Conservation (phyloP, 2,797 vertebrate species). For the Neosilurus hyrtlii region DNA sequence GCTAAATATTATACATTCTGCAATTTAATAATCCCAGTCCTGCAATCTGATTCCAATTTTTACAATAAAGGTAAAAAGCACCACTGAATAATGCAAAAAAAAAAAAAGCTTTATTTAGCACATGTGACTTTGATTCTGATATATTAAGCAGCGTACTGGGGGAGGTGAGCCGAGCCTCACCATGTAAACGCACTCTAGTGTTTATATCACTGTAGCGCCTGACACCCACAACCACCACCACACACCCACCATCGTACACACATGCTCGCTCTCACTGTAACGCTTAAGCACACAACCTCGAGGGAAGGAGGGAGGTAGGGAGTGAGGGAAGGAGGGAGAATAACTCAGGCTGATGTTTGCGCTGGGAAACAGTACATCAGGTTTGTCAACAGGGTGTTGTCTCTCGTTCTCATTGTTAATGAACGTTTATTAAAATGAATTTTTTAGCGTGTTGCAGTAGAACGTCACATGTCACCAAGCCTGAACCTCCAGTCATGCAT, state of each 20-base stretch:
- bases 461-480: conserved; percentile 17
- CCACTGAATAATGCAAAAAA: background rate
- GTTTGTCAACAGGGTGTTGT: conserved; percentile 1
- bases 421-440: background rate
- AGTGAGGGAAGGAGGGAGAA: conserved; percentile 18
- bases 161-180: conserved; percentile 19
- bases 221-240: conserved; percentile 17
- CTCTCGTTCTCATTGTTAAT: background rate
- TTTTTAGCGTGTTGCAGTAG: background rate
- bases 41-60: too few relatives aligned
- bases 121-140: conserved; percentile 15
- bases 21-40: too few relatives aligned
- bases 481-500: background rate
- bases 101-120: conserved; percentile 13
- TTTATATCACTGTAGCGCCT: conserved; percentile 31
- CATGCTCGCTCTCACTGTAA: background rate
- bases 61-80: background rate
- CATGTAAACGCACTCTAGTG: conserved; percentile 38
- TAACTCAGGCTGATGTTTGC: conserved; percentile 32
- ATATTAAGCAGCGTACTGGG: background rate
- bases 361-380: conserved; percentile 27
- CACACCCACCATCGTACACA: conserved; percentile 30
- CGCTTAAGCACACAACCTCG: conserved; percentile 43
- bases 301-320: conserved; percentile 2
- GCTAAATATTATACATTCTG: too few relatives aligned